phyloP scores from a whole-genome alignment of 2,888 invertebrate genomes.

The Lysandra coridon region DNA sequence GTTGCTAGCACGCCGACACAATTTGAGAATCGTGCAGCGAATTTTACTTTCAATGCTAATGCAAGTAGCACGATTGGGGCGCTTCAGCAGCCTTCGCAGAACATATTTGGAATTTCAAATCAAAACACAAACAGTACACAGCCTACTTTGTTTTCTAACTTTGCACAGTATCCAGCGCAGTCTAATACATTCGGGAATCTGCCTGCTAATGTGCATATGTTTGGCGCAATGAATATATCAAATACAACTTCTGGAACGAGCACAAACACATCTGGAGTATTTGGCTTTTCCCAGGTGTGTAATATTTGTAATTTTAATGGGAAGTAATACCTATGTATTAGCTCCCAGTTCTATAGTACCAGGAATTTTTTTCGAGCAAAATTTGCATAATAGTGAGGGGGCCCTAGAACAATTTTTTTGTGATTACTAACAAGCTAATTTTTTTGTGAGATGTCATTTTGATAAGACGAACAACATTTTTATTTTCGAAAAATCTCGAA shows the following conservation, averaged over 20 bases:
- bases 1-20: conserved; percentile 44
- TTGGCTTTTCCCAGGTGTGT: conserved; percentile 67
- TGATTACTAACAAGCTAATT: too few species aligned
- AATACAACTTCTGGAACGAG: conserved; percentile 54
- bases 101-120: conserved; percentile 55
- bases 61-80: conserved; percentile 47
- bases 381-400: too few species aligned
- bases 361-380: too few species aligned
- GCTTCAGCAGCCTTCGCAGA: conserved; percentile 43
- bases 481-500: too few species aligned
- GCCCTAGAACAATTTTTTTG: too few species aligned
- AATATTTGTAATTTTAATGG: background rate
- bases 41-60: conserved; percentile 54
- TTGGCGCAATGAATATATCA: conserved; percentile 50
- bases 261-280: conserved; percentile 48
- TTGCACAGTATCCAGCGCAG: conserved; percentile 45
- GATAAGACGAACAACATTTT: too few species aligned
- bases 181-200: conserved; percentile 55
- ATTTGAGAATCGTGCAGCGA: conserved; percentile 53
- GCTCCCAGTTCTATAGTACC: too few species aligned
- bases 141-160: conserved; percentile 51
- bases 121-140: conserved; percentile 47
- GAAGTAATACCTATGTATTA: too few species aligned
- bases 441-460: too few species aligned
- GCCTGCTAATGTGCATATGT: conserved; percentile 49